Conservation (phyloP, 2,113 vertebrate species). For the Siniperca chuatsi region DNA sequence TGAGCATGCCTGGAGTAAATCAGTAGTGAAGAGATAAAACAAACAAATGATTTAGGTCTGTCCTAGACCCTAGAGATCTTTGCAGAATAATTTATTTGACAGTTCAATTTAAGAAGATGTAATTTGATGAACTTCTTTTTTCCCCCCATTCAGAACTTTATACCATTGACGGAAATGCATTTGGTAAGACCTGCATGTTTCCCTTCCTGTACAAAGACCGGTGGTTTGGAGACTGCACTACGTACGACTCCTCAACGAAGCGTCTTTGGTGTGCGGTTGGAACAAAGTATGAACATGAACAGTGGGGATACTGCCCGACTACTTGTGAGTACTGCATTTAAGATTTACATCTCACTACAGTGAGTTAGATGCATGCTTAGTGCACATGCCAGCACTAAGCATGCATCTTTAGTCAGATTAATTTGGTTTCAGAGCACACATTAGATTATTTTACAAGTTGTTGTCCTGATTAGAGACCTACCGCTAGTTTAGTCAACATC, state of each 20-base stretch:
- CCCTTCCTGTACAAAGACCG: constrained; percentile 90
- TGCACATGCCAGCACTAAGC: background rate
- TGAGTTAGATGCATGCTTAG: background rate
- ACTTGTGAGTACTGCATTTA: constrained; percentile 84
- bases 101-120: background rate
- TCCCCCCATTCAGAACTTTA: constrained; percentile 86
- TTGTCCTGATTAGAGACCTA: background rate
- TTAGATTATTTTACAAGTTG: background rate
- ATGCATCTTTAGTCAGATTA: background rate
- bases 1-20: background rate
- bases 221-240: constrained; percentile 91
- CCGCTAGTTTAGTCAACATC: background rate
- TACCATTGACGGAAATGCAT: constrained; percentile 89
- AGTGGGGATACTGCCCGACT: constrained; percentile 91
- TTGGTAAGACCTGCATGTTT: constrained; percentile 91
- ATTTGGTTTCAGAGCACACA: background rate
- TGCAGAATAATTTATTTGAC: background rate
- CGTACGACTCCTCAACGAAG: constrained; percentile 79
- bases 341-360: background rate
- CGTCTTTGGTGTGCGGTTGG: constrained; percentile 90
- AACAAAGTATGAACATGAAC: constrained; percentile 82
- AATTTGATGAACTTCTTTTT: background rate
- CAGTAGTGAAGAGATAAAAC: background rate
- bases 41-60: background rate
- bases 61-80: background rate